Conservation (phyloP, 2,113 vertebrate species). For the Phoenicopterus ruber region DNA sequence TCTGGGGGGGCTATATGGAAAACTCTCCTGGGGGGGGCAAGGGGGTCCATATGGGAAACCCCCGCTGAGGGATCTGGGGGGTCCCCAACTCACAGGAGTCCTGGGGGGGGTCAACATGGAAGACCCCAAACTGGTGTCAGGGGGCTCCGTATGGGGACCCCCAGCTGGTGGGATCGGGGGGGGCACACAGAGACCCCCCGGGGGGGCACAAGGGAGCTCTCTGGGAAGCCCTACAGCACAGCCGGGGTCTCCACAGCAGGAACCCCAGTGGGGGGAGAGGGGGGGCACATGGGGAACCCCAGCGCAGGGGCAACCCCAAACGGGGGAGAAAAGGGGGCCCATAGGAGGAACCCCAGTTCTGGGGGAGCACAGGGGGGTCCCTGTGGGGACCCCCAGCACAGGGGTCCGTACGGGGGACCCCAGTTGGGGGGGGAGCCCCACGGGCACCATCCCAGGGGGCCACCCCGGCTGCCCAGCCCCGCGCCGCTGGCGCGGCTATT, state of each 20-base stretch:
- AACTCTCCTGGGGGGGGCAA: no score
- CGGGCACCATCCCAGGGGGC: rapidly evolving
- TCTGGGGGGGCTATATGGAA: no score
- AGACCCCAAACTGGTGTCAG: not conserved
- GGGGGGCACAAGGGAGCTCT: not conserved
- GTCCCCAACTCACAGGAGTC: not conserved
- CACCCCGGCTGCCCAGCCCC: not conserved
- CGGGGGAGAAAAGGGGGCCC: not conserved
- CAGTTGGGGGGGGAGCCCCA: not conserved
- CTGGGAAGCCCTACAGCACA: not conserved
- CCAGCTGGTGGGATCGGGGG: not conserved
- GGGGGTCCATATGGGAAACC: not conserved
- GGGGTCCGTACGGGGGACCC: no score
- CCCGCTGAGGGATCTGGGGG: not conserved
- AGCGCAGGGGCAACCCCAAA: not conserved
- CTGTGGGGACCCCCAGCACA: not conserved
- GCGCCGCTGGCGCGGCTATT: not conserved
- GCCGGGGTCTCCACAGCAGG: not conserved
- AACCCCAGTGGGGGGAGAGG: no score
- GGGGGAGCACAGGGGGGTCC: not conserved
- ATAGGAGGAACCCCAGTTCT: not conserved
- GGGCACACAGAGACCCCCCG: not conserved
- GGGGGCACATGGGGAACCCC: not conserved
- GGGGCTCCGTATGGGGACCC: not conserved
- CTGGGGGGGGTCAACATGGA: not conserved